Evolutionary conservation across 2,113 vertebrate genomes (phyloP).

Genomic region (Plecotus auritus): DNA sequence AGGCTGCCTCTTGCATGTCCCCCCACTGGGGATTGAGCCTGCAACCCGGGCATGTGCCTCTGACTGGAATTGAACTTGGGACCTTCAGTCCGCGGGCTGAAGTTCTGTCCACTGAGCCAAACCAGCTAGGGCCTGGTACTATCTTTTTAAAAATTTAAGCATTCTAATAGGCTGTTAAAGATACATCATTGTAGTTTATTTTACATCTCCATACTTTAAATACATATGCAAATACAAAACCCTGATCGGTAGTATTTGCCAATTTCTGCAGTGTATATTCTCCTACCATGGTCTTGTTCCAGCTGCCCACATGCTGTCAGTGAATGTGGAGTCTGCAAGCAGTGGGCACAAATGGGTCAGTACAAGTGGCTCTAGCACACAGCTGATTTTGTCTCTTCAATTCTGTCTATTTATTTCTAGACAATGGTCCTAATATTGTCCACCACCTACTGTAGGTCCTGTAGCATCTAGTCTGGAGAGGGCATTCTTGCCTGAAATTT

Average conservation of each 20-base stretch:
- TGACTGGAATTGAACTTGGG: too few relatives aligned
- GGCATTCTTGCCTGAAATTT: not conserved
- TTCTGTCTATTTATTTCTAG: not conserved
- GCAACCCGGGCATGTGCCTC: too few relatives aligned
- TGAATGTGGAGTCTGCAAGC: not conserved
- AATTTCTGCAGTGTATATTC: not conserved
- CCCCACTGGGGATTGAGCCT: too few relatives aligned
- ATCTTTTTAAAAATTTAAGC: too few relatives aligned
- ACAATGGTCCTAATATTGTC: not conserved
- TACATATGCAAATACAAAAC: not conserved
- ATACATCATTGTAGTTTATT: too few relatives aligned
- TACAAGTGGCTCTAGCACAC: not conserved
- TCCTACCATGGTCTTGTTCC: not conserved
- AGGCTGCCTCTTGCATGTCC: too few relatives aligned
- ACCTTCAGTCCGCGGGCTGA: too few relatives aligned
- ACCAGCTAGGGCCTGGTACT: too few relatives aligned
- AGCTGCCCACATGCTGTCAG: not conserved
- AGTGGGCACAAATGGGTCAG: not conserved
- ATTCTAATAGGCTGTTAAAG: too few relatives aligned
- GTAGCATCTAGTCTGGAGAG: not conserved
- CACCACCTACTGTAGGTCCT: not conserved
- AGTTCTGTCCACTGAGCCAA: too few relatives aligned
- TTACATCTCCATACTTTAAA: not conserved
- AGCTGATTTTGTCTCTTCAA: not conserved
- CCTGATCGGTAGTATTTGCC: not conserved